A percentile compares a stretch with the other conserved stretches of the same genome.
phyloP scores from a whole-genome alignment of 2,113 vertebrate genomes.

The Hippopotamus amphibius region DNA sequence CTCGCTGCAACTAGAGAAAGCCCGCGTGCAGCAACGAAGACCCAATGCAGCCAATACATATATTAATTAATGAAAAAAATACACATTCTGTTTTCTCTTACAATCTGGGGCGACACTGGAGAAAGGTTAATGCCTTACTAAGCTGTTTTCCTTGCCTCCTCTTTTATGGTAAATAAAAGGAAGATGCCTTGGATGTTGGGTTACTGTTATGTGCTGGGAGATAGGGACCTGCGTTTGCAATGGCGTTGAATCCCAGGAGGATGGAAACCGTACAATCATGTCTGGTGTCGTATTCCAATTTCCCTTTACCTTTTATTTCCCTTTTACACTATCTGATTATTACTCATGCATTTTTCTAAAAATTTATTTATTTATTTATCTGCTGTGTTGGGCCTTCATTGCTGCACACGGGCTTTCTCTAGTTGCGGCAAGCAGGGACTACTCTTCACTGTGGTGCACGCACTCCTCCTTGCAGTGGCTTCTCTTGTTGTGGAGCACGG shows the following conservation, averaged over 20 bases:
- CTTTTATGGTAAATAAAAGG: conserved; percentile 35
- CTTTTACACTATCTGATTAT: conserved; percentile 46
- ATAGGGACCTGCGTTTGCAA: conserved; percentile 31
- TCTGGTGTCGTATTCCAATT: conserved; percentile 34
- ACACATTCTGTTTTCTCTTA: not conserved
- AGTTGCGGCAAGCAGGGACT: too few species aligned
- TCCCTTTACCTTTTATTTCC: conserved; percentile 55
- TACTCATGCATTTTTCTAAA: not conserved
- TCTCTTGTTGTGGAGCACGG: too few species aligned
- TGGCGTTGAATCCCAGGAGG: conserved; percentile 52
- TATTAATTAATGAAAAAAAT: too few species aligned
- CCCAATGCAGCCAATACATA: too few species aligned
- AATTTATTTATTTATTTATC: too few species aligned
- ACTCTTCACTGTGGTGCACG: too few species aligned
- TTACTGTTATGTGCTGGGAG: conserved; percentile 51
- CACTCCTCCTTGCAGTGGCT: too few species aligned
- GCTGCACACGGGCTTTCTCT: too few species aligned
- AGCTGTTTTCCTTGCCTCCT: conserved; percentile 41
- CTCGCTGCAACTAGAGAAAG: too few species aligned
- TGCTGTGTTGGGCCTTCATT: too few species aligned
- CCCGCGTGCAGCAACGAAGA: too few species aligned
- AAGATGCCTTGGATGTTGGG: not conserved
- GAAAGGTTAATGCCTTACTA: not conserved
- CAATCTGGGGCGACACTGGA: fast-evolving
- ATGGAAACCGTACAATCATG: conserved; percentile 30